A percentile compares a stretch with the other conserved stretches of the same genome.
phyloP scores from a whole-genome alignment of 2,113 vertebrate species.

The Scortum barcoo region DNA sequence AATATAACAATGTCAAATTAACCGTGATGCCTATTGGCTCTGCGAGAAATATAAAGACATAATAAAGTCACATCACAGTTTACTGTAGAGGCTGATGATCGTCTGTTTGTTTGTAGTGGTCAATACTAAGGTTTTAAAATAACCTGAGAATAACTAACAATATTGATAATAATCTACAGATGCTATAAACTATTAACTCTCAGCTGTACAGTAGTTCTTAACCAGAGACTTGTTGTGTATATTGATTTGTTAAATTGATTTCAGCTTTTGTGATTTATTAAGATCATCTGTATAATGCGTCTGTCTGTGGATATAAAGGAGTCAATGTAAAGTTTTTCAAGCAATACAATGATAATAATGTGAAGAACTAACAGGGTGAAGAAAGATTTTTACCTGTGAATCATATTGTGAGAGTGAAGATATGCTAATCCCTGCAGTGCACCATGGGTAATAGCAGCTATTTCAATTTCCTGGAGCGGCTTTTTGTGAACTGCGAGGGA shows the following conservation, averaged over 20 bases:
- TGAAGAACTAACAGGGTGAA: not conserved
- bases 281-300: not conserved
- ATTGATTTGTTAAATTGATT: not conserved
- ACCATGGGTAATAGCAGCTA: slow-evolving; percentile 94
- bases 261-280: not conserved
- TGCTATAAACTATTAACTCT: no score
- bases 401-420: slow-evolving; percentile 96
- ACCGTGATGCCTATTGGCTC: not conserved
- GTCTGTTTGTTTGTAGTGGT: no score
- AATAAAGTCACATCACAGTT: no score
- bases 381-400: slow-evolving; percentile 87
- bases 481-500: slow-evolving; percentile 90
- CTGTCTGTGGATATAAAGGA: not conserved
- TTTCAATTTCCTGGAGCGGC: slow-evolving; percentile 94
- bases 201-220: no score
- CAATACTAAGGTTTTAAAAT: no score
- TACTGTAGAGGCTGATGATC: no score
- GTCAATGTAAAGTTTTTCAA: no score
- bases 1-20: not conserved
- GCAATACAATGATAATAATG: no score
- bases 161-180: no score
- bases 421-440: slow-evolving; percentile 93
- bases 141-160: no score
- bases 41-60: not conserved
- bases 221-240: not conserved